Evolutionary conservation across 2,888 invertebrate genomes (phyloP), one percentile per base, ranked within the genome.

Genomic region (Frankliniella fusca): DNA sequence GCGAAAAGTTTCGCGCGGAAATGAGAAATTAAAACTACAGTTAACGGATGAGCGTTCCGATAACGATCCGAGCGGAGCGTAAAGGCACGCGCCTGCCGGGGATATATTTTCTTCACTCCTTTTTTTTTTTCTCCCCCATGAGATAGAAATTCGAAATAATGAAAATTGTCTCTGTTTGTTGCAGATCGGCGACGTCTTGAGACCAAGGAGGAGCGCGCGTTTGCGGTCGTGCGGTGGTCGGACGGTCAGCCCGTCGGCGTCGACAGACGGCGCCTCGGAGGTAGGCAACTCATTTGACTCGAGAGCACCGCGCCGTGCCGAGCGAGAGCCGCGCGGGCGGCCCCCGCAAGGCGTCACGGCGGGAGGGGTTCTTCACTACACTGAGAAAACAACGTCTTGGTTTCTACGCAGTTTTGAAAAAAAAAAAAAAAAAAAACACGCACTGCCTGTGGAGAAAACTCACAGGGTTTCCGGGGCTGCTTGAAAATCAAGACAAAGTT

Each of bases 1-100:
- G 20, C n/a, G 65, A 11, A n/a, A 70, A n/a, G 23, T 70, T 70
- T 23, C 11, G 9, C 18, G n/a, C n/a, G 70, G 70, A 70, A 70
- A 70, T 23, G 70, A 70, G 70, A 70, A 70, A 70, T 70, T 70
- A 70, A 70, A 70, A 70, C 70, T 70, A 23, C 70, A 70, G 70
- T 70, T 70, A 70, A 70, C 70, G 70, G 61, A 61, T 61, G 61
- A 61, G 20, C 61, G 61, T 23, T 9, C 70, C 70, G 70, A 70
- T 70, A 70, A 70, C 23, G 70, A 70, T 11, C 18, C 54, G 54
- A 11, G 54, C 15, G 54, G 54, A n/a, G 23, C 70, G 61, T 18
- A 61, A 61, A 5, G 61, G 61, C 11, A 61, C 15, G 61, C 61
- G 12, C 38, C 61, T 11, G 61, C 61, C 61, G 10, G 18, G 54